phyloP scores from a whole-genome alignment of 2,888 invertebrate genomes.

The Incurvaria masculella region DNA sequence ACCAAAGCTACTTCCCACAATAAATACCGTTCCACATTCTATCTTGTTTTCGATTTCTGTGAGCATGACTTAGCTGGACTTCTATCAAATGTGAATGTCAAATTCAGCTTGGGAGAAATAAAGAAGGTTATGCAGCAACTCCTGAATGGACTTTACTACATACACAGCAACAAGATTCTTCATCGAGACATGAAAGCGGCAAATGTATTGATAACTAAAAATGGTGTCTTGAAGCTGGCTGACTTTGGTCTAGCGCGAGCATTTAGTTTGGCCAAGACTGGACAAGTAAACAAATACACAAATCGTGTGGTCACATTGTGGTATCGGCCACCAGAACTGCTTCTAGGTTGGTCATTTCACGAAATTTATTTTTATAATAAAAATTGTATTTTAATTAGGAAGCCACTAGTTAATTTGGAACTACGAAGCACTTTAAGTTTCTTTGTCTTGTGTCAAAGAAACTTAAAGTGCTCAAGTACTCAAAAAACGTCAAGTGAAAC shows the following conservation, averaged over 20 bases:
- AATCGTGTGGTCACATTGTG: constrained; percentile 96
- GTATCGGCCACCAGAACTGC: constrained; percentile 71
- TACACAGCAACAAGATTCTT: constrained; percentile 93
- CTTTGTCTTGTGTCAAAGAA: too few species aligned
- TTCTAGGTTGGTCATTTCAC: constrained; percentile 34
- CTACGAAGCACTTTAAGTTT: too few species aligned
- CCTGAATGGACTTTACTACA: constrained; percentile 88
- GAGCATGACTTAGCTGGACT: constrained; percentile 98
- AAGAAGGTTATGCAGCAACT: constrained; percentile 75
- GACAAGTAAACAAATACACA: constrained; percentile 82
- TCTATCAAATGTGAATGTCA: constrained; percentile 91
- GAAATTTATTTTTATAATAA: background rate
- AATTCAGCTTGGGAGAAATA: constrained; percentile 94
- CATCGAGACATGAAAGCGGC: constrained; percentile 99
- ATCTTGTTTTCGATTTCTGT: constrained; percentile 96
- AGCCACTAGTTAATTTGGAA: too few species aligned
- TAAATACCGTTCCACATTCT: constrained; percentile 83
- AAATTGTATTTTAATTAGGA: too few species aligned
- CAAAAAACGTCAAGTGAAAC: too few species aligned
- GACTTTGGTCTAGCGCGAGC: constrained; percentile 97
- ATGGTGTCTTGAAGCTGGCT: constrained; percentile 90
- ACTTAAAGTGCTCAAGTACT: too few species aligned
- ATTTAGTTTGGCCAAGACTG: constrained; percentile 84
- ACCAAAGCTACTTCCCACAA: constrained; percentile 80
- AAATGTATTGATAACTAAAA: constrained; percentile 95